These are phyloP conservation scores for Conopomorpha cramerella DNA, from an alignment of 1,140 invertebrate species.

Conservation along the genomic window DNA sequence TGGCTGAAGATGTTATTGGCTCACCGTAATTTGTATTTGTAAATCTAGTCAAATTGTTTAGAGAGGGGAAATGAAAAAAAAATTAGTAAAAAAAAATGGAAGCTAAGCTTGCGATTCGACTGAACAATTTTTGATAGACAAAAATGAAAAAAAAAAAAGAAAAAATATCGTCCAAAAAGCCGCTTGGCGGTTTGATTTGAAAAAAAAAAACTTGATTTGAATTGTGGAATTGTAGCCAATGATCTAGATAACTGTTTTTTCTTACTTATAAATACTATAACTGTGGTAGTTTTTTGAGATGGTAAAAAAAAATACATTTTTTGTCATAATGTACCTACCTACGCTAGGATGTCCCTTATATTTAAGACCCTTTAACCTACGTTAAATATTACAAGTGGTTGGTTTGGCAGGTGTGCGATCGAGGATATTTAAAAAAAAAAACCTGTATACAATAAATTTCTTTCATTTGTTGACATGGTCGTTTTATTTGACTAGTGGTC, in stretches of 20 bases:
- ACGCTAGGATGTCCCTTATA: conserved; percentile 33
- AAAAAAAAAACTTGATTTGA: conserved; percentile 46
- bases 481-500: no score
- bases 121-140: conserved; percentile 37
- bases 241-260: conserved; percentile 23
- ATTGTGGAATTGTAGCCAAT: conserved; percentile 50
- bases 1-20: conserved; percentile 40
- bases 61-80: conserved; percentile 13
- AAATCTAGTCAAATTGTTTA: conserved; percentile 57
- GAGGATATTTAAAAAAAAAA: conserved; percentile 56
- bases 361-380: conserved; percentile 54
- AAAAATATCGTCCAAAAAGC: conserved; percentile 48
- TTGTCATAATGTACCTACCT: conserved; percentile 30
- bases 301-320: no score
- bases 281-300: conserved; percentile 37
- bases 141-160: conserved; percentile 16
- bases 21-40: conserved; percentile 29
- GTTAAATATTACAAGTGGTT: conserved; percentile 49
- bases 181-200: conserved; percentile 44
- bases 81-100: conserved; percentile 20
- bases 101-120: conserved; percentile 44
- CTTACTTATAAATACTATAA: conserved; percentile 37
- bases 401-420: conserved; percentile 50
- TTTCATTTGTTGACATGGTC: conserved; percentile 57
- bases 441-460: conserved; percentile 62